A percentile compares a stretch with the other conserved stretches of the same genome.
These are phyloP conservation scores for Anabacerthia variegaticeps DNA, from an alignment of 2,797 vertebrate genomes.

Conservation along the genomic window DNA sequence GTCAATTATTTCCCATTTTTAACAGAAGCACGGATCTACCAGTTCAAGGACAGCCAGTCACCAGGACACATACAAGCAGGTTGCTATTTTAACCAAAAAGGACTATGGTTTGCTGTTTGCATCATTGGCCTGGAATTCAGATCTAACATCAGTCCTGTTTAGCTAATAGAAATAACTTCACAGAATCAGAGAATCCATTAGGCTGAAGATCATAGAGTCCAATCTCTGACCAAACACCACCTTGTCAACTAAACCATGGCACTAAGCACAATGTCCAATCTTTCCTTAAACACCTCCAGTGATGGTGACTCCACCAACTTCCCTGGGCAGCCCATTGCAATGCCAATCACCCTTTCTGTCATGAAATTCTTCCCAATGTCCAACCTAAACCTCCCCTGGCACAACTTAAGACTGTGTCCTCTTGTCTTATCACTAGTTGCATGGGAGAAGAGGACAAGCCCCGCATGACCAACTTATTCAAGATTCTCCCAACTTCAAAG, in stretches of 20 bases:
- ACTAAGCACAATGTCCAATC: not conserved
- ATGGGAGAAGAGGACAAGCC: not conserved
- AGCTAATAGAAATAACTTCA: not conserved
- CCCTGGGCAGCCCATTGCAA: not conserved
- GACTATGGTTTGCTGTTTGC: not conserved
- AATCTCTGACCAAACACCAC: not conserved
- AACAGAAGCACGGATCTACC: not conserved
- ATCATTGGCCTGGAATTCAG: not conserved
- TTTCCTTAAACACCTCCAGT: not conserved
- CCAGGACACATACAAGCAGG: not conserved
- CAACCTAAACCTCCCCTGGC: not conserved
- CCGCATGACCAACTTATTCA: not conserved
- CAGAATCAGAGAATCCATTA: not conserved
- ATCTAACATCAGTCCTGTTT: not conserved
- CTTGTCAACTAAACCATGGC: not conserved
- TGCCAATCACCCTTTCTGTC: not conserved
- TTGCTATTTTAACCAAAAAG: not conserved
- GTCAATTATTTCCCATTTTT: not conserved
- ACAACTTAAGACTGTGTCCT: not conserved
- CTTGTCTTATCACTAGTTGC: accelerated
- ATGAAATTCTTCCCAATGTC: not conserved
- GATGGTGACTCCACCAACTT: not conserved
- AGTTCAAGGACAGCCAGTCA: not conserved
- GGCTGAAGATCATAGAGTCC: not conserved
- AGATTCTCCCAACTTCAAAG: not conserved